Percentiles rank a stretch among this genome's conserved stretches.
phyloP scores from a whole-genome alignment of 2,797 vertebrate species.

The Amblyraja radiata region DNA sequence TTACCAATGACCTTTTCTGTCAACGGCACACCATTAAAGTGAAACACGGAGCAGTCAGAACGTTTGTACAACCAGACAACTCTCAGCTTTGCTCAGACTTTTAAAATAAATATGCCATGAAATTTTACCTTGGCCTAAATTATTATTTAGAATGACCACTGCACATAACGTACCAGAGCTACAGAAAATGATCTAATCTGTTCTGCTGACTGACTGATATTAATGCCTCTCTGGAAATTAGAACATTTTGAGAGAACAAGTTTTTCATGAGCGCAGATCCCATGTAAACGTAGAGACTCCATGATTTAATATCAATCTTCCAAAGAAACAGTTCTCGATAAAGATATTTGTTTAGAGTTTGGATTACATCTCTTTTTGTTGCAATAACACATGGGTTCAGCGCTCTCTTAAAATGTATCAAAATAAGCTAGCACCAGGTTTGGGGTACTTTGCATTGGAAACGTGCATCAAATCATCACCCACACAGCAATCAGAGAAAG shows the following conservation, averaged over 20 bases:
- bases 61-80: not conserved
- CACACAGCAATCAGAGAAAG: no score
- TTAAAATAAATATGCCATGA: not conserved
- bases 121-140: not conserved
- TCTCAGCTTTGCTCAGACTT: not conserved
- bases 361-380: no score
- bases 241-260: not conserved
- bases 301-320: not conserved
- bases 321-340: not conserved
- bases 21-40: not conserved
- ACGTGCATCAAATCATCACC: no score
- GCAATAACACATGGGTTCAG: no score
- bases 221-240: not conserved
- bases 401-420: no score
- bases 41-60: not conserved
- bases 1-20: constrained; percentile 4
- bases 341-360: no score
- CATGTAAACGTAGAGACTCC: no score
- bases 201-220: not conserved
- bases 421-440: no score
- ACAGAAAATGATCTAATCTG: not conserved
- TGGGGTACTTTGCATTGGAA: no score
- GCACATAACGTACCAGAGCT: not conserved
- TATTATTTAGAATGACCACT: not conserved
- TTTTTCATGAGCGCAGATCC: no score